These are phyloP conservation scores for Nannospalax galili DNA, from an alignment of 2,113 vertebrate genomes.

Conservation along the genomic window DNA sequence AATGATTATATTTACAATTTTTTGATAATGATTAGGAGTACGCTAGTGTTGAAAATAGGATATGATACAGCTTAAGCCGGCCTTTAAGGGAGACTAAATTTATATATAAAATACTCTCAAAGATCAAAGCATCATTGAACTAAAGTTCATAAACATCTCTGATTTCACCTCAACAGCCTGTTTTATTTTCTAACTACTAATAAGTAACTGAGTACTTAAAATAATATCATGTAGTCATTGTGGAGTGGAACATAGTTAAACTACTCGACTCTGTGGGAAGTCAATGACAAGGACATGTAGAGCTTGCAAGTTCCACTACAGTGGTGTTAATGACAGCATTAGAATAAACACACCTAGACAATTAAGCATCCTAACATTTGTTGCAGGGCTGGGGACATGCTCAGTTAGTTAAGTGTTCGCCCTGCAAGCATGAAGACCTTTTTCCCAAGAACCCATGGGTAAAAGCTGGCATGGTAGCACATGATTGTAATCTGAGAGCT, in stretches of 20 bases:
- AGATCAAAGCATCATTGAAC: not conserved
- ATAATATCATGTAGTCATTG: not conserved
- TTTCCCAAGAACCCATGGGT: not conserved
- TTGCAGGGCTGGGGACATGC: not conserved
- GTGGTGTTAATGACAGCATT: not conserved
- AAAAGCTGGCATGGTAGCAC: not conserved
- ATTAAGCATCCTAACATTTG: not conserved
- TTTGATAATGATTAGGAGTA: slow-evolving; percentile 12
- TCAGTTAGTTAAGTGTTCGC: not conserved
- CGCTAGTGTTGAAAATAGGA: not conserved
- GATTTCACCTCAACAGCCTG: not conserved
- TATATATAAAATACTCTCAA: slow-evolving; percentile 1
- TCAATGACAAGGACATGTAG: not conserved
- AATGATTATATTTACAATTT: not conserved
- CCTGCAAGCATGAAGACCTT: not conserved
- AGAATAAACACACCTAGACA: not conserved
- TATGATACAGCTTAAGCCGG: not conserved
- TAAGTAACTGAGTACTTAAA: not conserved
- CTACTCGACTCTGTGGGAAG: not conserved
- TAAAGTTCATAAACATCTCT: not conserved
- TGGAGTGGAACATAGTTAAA: not conserved
- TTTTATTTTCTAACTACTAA: not conserved
- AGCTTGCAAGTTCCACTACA: not conserved
- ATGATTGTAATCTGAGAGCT: accelerated
- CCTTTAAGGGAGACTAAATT: slow-evolving; percentile 41